Evolutionary conservation across 2,888 invertebrate species (phyloP).

Genomic region (Achlya flavicornis): DNA sequence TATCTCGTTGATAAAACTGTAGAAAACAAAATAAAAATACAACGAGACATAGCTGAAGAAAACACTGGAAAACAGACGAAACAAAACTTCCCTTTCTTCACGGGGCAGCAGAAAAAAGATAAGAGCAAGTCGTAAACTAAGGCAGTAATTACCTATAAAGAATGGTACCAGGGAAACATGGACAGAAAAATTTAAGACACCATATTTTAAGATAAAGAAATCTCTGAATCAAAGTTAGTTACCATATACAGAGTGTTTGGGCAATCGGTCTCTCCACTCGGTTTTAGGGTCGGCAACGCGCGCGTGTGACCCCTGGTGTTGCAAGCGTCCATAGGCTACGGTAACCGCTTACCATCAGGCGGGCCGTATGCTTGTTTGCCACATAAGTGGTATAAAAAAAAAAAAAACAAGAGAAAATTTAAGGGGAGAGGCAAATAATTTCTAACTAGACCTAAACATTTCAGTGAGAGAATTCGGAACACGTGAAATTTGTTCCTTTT

Average conservation of each 20-base stretch:
- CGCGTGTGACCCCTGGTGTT: too few relatives aligned
- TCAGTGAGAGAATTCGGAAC: too few relatives aligned
- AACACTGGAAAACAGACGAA: conserved; percentile 31
- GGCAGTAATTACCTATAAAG: conserved; percentile 49
- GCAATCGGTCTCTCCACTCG: background rate
- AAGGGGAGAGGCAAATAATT: too few relatives aligned
- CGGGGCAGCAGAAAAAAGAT: conserved; percentile 32
- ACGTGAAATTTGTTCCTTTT: too few relatives aligned
- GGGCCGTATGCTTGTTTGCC: too few relatives aligned
- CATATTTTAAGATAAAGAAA: conserved; percentile 9
- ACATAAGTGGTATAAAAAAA: too few relatives aligned
- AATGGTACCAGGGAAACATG: conserved; percentile 34
- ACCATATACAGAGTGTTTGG: background rate
- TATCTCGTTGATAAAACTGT: background rate
- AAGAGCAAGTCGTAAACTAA: conserved; percentile 45
- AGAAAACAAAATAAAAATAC: conserved; percentile 2
- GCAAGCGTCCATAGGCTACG: too few relatives aligned
- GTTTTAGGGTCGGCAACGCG: too few relatives aligned
- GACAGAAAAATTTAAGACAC: conserved; percentile 19
- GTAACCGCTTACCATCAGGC: too few relatives aligned
- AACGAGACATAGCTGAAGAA: conserved; percentile 22
- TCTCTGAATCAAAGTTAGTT: background rate
- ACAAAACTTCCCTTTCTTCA: conserved; percentile 40
- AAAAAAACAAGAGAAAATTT: background rate
- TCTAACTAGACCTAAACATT: too few relatives aligned